phyloP scores from a whole-genome alignment of 2,888 invertebrate genomes.

The Tryphoninae sp. region DNA sequence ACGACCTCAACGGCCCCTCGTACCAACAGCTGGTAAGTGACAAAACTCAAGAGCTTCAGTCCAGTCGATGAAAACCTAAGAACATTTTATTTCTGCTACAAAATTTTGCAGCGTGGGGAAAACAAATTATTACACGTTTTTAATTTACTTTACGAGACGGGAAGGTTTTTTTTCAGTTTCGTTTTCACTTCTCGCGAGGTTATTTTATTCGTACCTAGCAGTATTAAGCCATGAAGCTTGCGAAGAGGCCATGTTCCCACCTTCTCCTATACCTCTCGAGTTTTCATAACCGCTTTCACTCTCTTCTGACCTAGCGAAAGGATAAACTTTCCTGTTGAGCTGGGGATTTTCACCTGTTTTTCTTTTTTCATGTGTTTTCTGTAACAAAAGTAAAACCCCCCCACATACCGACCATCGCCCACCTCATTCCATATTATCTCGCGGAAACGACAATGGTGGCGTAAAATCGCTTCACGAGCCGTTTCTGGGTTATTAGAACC shows the following conservation, averaged over 20 bases:
- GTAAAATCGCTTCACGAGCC: constrained; percentile 49
- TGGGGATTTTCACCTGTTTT: background rate
- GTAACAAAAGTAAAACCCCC: constrained; percentile 26
- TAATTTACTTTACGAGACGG: constrained; percentile 16
- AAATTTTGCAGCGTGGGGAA: background rate
- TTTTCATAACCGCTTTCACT: constrained; percentile 11
- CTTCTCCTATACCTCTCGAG: constrained; percentile 2
- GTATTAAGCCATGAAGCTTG: constrained; percentile 10
- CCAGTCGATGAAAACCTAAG: constrained; percentile 16
- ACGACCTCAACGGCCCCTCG: background rate
- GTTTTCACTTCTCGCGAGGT: background rate
- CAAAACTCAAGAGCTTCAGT: background rate
- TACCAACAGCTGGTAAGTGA: background rate
- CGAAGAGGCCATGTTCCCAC: background rate
- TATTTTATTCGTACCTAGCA: constrained; percentile 8
- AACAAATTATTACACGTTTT: constrained; percentile 18
- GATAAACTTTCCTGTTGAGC: constrained; percentile 38
- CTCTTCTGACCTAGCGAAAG: background rate
- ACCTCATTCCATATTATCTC: background rate
- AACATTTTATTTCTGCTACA: background rate
- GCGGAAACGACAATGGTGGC: constrained; percentile 11
- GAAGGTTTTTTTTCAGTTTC: constrained; percentile 3
- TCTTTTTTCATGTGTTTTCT: constrained; percentile 23
- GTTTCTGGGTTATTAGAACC: background rate
- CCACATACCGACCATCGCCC: constrained; percentile 29